Base-by-base conservation (phyloP, 2,797 vertebrate species). In the Cryptoblepharus egeriae region DNA sequence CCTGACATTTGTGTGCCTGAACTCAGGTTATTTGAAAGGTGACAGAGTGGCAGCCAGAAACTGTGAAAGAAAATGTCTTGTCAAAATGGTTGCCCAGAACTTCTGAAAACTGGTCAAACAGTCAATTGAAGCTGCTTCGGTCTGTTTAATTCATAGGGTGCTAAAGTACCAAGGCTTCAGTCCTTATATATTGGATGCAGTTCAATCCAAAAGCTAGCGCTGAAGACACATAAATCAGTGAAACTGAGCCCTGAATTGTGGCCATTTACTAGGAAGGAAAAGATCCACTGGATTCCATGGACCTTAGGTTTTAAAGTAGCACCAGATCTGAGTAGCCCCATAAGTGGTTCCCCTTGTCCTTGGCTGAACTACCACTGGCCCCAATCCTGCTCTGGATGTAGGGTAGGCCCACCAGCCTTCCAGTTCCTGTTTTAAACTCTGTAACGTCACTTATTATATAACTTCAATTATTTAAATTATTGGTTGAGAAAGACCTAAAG, bases 11-110 rank as follows among this genome's bases (percentile, higher is more conserved):
- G 70, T 74, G 55, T 60, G 39, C 37, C 75, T 74, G 52, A 58
- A 42, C 45, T 73, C 45, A 69, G 64, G 78, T 85, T 74, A 81
- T 74, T 68, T 81, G 69, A 86, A 79, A 75, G n/a, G 45, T 82
- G 80, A 63, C 58, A 39, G 64, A 64, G 58, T 79, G 75, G 63
- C 55, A 69, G 16, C 55, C 24, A 63, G 55, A 70, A 75, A 84
- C 71, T 74, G 82, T 69, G 76, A 75, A 79, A 82, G 42, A 69
- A 65, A 75, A 75, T 64, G n/a, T 75, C 70, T 79, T 70, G 71
- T 74, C 70, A 75, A 39, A 82, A 63, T 68, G 65, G 37, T 69
- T 78, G 57, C 42, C 72, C 75, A 75, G 64, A 82, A 78, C 55
- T 30, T 64, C 82, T 79, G 64, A 82, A 75, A 35, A 49, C 37